These are phyloP conservation scores for Pheucticus melanocephalus DNA, from an alignment of 2,113 vertebrate species.

Conservation along the genomic window DNA sequence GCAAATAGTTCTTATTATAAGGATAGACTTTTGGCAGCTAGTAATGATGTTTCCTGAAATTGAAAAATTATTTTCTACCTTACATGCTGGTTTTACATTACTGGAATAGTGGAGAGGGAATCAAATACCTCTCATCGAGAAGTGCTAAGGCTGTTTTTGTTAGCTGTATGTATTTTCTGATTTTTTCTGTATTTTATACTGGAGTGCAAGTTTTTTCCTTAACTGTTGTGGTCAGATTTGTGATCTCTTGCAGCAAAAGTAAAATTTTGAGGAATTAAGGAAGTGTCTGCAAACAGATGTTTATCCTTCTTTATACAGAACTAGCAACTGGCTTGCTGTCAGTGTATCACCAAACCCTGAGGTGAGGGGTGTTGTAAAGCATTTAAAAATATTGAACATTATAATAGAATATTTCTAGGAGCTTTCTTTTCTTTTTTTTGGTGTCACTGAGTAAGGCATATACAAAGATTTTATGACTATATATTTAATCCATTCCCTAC, in stretches of 20 bases:
- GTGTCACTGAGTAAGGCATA: background rate
- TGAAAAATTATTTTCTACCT: constrained; percentile 83
- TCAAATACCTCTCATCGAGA: constrained; percentile 71
- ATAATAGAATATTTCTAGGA: background rate
- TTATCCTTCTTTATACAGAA: constrained; percentile 7
- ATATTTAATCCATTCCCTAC: background rate
- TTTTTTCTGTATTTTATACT: constrained; percentile 76
- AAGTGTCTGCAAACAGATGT: constrained; percentile 32
- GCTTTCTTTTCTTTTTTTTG: background rate
- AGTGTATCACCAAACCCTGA: background rate
- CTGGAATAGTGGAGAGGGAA: constrained; percentile 71
- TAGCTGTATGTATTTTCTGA: constrained; percentile 75
- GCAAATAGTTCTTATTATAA: constrained; percentile 81
- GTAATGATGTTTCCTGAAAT: constrained; percentile 81
- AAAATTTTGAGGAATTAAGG: constrained; percentile 59
- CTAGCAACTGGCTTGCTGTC: background rate
- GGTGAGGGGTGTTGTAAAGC: background rate
- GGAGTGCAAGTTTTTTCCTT: constrained; percentile 61
- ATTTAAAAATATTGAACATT: background rate
- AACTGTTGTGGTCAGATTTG: constrained; percentile 68
- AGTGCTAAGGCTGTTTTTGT: constrained; percentile 70
- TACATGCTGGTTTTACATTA: constrained; percentile 79
- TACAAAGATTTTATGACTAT: background rate
- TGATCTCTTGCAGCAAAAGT: constrained; percentile 64
- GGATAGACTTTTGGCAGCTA: constrained; percentile 78